A percentile compares a stretch with the other conserved stretches of the same genome.
Conservation (phyloP, 1,140 invertebrate genomes). For the Philaenus spumarius region DNA sequence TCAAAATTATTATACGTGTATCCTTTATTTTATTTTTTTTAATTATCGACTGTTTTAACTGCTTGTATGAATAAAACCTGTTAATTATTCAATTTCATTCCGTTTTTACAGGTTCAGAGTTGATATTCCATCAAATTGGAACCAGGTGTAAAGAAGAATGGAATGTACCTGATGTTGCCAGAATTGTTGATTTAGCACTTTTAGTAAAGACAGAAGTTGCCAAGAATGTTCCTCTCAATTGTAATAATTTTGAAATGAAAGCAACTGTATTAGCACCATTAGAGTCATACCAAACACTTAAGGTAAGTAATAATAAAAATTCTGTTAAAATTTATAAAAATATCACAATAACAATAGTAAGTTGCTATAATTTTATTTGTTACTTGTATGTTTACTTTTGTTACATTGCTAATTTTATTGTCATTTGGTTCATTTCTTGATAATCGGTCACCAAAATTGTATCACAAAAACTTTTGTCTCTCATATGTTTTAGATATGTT, state of each 20-base stretch:
- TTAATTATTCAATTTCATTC: no score
- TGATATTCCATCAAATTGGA: slow-evolving; percentile 1
- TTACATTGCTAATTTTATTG: background rate
- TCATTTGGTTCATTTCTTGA: background rate
- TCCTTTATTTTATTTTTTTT: background rate
- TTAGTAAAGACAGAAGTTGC: slow-evolving; percentile 10
- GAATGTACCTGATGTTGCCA: slow-evolving; percentile 6
- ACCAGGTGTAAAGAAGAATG: background rate
- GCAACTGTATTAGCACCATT: slow-evolving; percentile 8
- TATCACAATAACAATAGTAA: background rate
- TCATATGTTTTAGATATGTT: no score
- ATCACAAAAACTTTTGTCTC: background rate
- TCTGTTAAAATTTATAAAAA: background rate
- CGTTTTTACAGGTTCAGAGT: background rate
- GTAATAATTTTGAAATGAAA: slow-evolving; percentile 6
- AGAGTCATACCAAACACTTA: slow-evolving; percentile 4
- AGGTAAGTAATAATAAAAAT: background rate
- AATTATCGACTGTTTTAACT: background rate
- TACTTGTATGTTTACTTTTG: background rate
- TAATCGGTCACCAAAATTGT: background rate
- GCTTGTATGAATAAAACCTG: background rate
- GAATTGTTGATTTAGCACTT: slow-evolving; percentile 11
- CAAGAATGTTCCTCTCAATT: slow-evolving; percentile 18
- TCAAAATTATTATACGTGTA: no score
- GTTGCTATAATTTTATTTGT: background rate